Conservation (phyloP, 1,140 invertebrate genomes). For the Galleria mellonella region DNA sequence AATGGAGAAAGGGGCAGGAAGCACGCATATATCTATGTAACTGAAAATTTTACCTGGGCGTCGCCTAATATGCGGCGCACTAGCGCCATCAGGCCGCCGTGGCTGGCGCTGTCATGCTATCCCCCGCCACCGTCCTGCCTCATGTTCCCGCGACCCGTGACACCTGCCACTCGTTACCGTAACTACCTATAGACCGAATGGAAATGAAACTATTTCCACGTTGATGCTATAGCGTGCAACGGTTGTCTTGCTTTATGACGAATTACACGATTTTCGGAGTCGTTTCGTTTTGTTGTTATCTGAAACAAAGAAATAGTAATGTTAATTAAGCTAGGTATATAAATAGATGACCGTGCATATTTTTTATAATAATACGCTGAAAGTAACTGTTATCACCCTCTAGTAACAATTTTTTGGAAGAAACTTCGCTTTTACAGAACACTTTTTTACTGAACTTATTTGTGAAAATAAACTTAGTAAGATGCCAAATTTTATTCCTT, state of each 20-base stretch:
- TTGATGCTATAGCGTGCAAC: too few species aligned
- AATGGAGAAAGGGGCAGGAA: too few species aligned
- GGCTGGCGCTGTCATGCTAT: conserved; percentile 66
- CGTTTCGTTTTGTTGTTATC: not conserved
- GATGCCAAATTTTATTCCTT: too few species aligned
- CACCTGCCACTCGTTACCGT: conserved; percentile 14
- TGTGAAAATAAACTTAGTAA: too few species aligned
- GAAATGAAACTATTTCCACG: not conserved
- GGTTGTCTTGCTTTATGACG: too few species aligned
- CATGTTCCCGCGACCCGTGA: conserved; percentile 31
- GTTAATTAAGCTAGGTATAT: too few species aligned
- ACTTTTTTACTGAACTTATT: too few species aligned
- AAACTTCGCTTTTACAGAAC: too few species aligned
- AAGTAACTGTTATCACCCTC: too few species aligned
- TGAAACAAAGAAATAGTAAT: not conserved
- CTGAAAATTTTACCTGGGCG: conserved; percentile 56
- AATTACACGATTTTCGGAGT: conserved; percentile 7
- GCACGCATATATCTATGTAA: conserved; percentile 1
- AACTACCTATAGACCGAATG: not conserved
- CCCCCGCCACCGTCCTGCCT: conserved; percentile 41
- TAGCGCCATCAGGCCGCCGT: conserved; percentile 72
- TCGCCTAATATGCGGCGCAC: conserved; percentile 73
- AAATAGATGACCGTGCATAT: too few species aligned
- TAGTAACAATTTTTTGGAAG: too few species aligned
- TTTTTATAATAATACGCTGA: too few species aligned